phyloP scores from a whole-genome alignment of 2,113 vertebrate species.

The Egretta garzetta region DNA sequence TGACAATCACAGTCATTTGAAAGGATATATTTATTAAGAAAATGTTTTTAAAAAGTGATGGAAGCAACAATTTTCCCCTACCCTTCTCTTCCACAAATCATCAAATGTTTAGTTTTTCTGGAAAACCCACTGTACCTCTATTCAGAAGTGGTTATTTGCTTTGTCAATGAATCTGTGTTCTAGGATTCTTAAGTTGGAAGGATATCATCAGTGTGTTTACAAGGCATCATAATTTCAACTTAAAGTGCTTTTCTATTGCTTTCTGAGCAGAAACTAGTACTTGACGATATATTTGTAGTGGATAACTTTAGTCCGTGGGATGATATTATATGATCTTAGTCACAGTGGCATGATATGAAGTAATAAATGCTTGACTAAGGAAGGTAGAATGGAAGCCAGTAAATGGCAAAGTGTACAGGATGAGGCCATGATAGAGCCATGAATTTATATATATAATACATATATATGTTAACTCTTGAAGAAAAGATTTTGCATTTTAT shows the following conservation, averaged over 20 bases:
- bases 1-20: constrained; percentile 83
- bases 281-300: constrained; percentile 44
- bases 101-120: constrained; percentile 14
- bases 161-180: constrained; percentile 20
- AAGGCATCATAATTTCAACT: constrained; percentile 46
- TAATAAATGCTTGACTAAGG: constrained; percentile 57
- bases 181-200: constrained; percentile 8
- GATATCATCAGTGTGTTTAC: constrained; percentile 47
- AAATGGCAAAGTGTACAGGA: constrained; percentile 64
- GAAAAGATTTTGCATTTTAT: constrained; percentile 73
- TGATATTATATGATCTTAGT: constrained; percentile 58
- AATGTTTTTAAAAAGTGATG: constrained; percentile 66
- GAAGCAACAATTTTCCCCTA: constrained; percentile 66
- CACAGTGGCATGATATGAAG: constrained; percentile 39
- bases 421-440: constrained; percentile 63
- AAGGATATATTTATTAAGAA: constrained; percentile 75
- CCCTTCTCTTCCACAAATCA: constrained; percentile 36
- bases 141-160: constrained; percentile 38
- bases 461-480: constrained; percentile 72
- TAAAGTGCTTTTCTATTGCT: constrained; percentile 68
- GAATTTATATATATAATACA: constrained; percentile 75
- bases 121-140: constrained; percentile 16
- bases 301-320: constrained; percentile 52
- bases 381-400: constrained; percentile 54
- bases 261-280: constrained; percentile 63